Percentiles rank a stretch among this genome's conserved stretches.
Evolutionary conservation across 2,113 vertebrate genomes (phyloP).

Genomic region (Columba livia): DNA sequence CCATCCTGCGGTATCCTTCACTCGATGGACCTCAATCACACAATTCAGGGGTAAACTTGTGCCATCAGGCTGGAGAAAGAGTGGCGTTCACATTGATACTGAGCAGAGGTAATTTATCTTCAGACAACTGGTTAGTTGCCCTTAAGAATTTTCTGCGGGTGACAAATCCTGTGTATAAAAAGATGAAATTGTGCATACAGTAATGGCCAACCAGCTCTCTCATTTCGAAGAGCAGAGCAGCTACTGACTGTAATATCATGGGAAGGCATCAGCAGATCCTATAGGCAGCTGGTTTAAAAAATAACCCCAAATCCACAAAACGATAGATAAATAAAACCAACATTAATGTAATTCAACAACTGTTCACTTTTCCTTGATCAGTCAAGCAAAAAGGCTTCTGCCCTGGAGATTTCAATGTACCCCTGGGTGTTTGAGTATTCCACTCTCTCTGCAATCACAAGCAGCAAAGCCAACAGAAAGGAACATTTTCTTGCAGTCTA

Average conservation of each 20-base stretch:
- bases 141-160: background rate
- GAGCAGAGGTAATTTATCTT: constrained; percentile 26
- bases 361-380: constrained; percentile 24
- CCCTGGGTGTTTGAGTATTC: background rate
- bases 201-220: background rate
- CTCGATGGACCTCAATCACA: background rate
- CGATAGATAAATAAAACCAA: background rate
- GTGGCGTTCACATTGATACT: background rate
- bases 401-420: background rate
- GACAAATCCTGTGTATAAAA: background rate
- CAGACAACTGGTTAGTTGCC: background rate
- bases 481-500: background rate
- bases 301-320: background rate
- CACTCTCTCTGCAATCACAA: background rate
- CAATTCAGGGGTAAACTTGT: background rate
- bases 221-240: background rate
- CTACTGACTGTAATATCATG: background rate
- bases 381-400: background rate
- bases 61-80: background rate
- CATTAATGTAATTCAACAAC: background rate
- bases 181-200: background rate
- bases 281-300: background rate
- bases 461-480: background rate
- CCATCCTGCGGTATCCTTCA: background rate
- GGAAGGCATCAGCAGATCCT: background rate